phyloP scores from a whole-genome alignment of 2,888 invertebrate species.

The Chelonus formosanus region DNA sequence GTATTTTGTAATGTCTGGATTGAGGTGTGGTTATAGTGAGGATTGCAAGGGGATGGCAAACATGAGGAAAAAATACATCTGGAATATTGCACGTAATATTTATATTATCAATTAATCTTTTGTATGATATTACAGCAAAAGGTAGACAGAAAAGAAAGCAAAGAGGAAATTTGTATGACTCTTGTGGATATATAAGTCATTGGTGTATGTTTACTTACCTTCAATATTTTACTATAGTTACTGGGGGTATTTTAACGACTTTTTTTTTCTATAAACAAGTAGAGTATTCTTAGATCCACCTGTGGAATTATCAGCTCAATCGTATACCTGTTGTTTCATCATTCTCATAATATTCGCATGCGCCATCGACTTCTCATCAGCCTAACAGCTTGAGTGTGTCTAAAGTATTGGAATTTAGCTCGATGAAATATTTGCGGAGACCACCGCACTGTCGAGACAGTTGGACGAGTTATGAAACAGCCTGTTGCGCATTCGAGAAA shows the following conservation, averaged over 20 bases:
- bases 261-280: constrained; percentile 20
- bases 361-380: constrained; percentile 23
- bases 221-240: too few species aligned
- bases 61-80: too few species aligned
- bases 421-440: constrained; percentile 30
- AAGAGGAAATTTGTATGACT: too few species aligned
- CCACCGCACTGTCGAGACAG: neutral
- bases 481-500: constrained; percentile 25
- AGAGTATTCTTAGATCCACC: constrained; percentile 25
- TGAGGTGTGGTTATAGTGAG: too few species aligned
- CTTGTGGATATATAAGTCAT: too few species aligned
- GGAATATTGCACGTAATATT: too few species aligned
- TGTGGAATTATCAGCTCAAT: constrained; percentile 21
- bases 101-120: too few species aligned
- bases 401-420: constrained; percentile 29
- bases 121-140: too few species aligned
- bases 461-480: constrained; percentile 27
- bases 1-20: constrained; percentile 39
- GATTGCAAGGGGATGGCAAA: too few species aligned
- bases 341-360: constrained; percentile 4
- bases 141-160: too few species aligned
- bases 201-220: too few species aligned
- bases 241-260: constrained; percentile 30
- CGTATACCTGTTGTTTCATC: constrained; percentile 21
- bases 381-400: constrained; percentile 9